Conservation (phyloP, 1,140 invertebrate genomes). For the Gonioctena quinquepunctata region DNA sequence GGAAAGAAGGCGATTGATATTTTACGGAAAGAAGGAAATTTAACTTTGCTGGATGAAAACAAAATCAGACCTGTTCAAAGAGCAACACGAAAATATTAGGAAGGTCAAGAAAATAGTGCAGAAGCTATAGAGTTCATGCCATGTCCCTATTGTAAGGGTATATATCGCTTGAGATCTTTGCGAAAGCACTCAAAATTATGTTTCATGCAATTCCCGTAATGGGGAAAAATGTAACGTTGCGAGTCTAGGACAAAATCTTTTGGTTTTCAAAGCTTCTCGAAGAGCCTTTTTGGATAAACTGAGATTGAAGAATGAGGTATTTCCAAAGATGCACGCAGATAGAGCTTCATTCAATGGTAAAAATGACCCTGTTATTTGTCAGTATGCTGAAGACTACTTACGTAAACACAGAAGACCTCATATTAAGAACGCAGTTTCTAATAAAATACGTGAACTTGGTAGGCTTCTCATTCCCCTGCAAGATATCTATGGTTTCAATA, state of each 20-base stretch:
- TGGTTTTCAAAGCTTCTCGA: conserved; percentile 19
- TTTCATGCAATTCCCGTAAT: neutral
- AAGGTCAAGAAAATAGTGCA: neutral
- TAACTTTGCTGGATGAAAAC: conserved; percentile 8
- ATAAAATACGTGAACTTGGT: conserved; percentile 20
- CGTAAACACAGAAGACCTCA: conserved; percentile 5
- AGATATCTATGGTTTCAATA: conserved; percentile 8
- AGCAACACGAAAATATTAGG: conserved; percentile 8
- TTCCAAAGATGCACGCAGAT: conserved; percentile 22
- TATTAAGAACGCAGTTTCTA: conserved; percentile 14
- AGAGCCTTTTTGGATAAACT: conserved; percentile 20
- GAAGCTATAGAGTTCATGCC: conserved; percentile 10
- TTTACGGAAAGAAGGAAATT: conserved; percentile 25
- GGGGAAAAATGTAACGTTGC: conserved; percentile 9
- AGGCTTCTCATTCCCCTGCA: conserved; percentile 9
- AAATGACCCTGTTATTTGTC: conserved; percentile 11
- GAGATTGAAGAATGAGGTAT: conserved; percentile 24
- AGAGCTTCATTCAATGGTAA: conserved; percentile 17
- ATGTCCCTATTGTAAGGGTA: conserved; percentile 18
- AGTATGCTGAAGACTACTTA: conserved; percentile 10
- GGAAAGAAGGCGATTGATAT: conserved; percentile 20
- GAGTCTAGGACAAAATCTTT: conserved; percentile 16
- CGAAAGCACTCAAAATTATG: conserved; percentile 4
- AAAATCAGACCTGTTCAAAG: conserved; percentile 25
- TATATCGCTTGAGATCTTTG: conserved; percentile 6